Conservation (phyloP, 2,888 invertebrate species). For the Epistrophe grossulariae region DNA sequence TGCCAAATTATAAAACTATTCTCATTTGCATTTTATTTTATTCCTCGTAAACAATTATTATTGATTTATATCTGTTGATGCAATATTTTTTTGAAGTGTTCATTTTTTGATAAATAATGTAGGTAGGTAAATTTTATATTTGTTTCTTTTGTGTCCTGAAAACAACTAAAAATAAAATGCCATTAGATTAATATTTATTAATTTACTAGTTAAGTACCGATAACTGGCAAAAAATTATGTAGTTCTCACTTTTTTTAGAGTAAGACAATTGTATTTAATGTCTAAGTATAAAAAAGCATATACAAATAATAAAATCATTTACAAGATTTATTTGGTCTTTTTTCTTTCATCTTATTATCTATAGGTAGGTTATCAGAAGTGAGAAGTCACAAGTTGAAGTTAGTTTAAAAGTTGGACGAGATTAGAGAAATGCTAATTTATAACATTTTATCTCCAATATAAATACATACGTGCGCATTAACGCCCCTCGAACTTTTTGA, state of each 20-base stretch:
- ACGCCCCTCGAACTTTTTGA: no score
- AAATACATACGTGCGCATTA: no score
- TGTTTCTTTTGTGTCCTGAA: neutral
- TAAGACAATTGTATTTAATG: slow-evolving; percentile 33
- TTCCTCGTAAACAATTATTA: neutral
- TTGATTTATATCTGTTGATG: slow-evolving; percentile 2
- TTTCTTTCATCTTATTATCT: neutral
- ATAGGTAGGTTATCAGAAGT: no score
- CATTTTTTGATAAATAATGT: neutral
- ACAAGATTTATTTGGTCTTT: neutral
- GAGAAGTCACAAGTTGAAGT: no score
- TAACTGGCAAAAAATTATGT: slow-evolving; percentile 28
- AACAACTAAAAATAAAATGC: slow-evolving; percentile 29
- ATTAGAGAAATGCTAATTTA: no score
- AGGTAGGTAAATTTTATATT: neutral
- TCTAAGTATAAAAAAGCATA: slow-evolving; percentile 2
- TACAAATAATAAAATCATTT: neutral
- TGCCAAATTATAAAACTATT: slow-evolving; percentile 62
- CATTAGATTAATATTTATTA: slow-evolving; percentile 57
- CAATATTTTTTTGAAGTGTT: slow-evolving; percentile 29
- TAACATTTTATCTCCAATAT: no score
- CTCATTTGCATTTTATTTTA: slow-evolving; percentile 45
- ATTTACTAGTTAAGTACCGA: slow-evolving; percentile 29
- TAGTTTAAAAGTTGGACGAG: no score
- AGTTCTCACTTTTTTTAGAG: neutral